Conservation (phyloP, 92 coral and sea anemone genomes). For the Desmophyllum pertusum region DNA sequence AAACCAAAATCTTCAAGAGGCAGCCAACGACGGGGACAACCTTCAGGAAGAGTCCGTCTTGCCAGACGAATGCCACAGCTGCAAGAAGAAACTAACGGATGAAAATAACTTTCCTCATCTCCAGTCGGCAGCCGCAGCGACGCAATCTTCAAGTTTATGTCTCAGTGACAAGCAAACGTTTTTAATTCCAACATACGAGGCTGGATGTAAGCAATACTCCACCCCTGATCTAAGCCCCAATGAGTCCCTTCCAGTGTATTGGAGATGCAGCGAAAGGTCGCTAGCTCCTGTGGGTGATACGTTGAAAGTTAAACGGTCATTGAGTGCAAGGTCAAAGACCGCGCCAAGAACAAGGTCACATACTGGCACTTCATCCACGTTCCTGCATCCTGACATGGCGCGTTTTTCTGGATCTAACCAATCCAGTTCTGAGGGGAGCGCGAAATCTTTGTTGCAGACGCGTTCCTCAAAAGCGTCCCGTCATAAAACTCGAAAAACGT, state of each 20-base stretch:
- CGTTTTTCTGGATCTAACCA: conserved; percentile 2
- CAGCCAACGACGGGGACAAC: not conserved
- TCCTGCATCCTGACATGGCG: conserved; percentile 35
- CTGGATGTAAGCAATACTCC: not conserved
- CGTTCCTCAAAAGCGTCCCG: not conserved
- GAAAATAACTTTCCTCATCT: not conserved
- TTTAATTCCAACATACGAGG: not conserved
- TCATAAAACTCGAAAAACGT: not conserved
- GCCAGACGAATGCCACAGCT: not conserved
- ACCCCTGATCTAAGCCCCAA: conserved; percentile 30
- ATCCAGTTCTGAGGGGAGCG: conserved; percentile 25
- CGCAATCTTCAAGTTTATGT: not conserved
- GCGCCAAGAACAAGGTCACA: not conserved
- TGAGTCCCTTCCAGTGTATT: not conserved
- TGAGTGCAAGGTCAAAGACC: not conserved
- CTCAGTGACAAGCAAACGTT: not conserved
- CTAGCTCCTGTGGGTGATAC: not conserved
- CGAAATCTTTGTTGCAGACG: not conserved
- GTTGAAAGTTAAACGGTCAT: not conserved
- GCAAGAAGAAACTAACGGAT: not conserved
- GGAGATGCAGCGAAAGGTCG: not conserved
- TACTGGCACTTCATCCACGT: conserved; percentile 1
- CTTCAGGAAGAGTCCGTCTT: not conserved
- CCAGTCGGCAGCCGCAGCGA: not conserved
- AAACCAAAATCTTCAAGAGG: not conserved